Percentiles rank a stretch among this genome's conserved stretches.
Evolutionary conservation across 35 echinoderm and acorn worm species (phyloP).

Genomic region (Lytechinus pictus): DNA sequence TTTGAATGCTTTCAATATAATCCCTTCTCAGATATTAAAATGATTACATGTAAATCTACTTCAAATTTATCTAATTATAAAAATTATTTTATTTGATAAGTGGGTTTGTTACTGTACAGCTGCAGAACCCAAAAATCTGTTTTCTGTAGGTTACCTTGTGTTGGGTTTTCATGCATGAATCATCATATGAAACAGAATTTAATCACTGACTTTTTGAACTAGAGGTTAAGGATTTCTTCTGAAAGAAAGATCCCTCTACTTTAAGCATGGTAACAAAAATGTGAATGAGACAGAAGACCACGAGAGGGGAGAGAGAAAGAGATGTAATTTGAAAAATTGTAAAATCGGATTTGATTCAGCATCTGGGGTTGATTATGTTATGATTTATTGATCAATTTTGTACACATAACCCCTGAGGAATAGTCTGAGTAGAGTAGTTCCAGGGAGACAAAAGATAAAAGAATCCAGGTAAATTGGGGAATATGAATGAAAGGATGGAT

Average conservation of each 20-base stretch:
- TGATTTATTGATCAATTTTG: conserved; percentile 14
- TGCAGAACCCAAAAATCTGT: neutral
- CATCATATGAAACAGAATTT: neutral
- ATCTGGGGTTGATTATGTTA: conserved; percentile 3
- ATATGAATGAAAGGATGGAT: neutral
- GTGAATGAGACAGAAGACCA: neutral
- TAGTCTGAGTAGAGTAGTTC: neutral
- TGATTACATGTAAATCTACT: neutral
- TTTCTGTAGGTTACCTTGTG: neutral
- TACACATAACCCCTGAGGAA: neutral
- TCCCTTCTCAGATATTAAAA: neutral
- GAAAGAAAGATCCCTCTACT: neutral
- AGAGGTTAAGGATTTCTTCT: neutral
- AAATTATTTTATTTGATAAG: neutral
- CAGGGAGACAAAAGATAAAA: neutral
- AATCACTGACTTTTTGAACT: conserved; percentile 17
- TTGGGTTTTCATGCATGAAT: neutral
- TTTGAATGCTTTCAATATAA: too few relatives aligned
- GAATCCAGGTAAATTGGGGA: conserved; percentile 1
- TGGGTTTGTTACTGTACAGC: neutral
- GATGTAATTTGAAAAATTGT: neutral
- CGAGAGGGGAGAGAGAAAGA: neutral
- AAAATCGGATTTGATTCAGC: conserved; percentile 13
- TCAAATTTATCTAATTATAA: neutral
- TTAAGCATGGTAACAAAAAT: neutral